These are phyloP conservation scores for Crocidura indochinensis DNA, from an alignment of 2,797 vertebrate species.

Conservation along the genomic window DNA sequence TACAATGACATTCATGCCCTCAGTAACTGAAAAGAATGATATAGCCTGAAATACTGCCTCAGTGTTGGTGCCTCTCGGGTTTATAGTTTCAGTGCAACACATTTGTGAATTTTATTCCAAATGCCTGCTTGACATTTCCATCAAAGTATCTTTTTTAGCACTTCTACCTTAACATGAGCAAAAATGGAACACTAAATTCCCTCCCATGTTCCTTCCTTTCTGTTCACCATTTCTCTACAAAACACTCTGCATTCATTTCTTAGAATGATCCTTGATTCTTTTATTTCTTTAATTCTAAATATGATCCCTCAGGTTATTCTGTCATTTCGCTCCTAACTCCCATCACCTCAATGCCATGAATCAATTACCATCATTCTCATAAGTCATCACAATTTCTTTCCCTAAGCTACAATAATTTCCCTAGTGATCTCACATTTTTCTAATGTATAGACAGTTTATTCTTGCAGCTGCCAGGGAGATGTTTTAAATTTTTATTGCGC, in stretches of 20 bases:
- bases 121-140: not conserved
- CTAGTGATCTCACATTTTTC: not conserved
- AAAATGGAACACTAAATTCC: not conserved
- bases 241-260: not conserved
- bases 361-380: too few relatives aligned
- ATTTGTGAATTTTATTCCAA: not conserved
- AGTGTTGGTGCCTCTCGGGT: not conserved
- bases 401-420: not conserved
- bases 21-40: not conserved
- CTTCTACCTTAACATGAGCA: not conserved
- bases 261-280: not conserved
- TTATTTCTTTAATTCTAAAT: not conserved
- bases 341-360: not conserved
- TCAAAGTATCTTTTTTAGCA: not conserved
- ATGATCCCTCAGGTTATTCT: not conserved
- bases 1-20: not conserved
- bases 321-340: not conserved
- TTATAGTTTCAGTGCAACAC: not conserved
- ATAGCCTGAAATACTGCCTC: not conserved
- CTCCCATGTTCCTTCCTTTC: not conserved
- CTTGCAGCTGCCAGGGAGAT: not conserved
- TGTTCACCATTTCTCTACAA: not conserved
- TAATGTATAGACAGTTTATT: not conserved
- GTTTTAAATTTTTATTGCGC: constrained; percentile 52
- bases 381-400: not conserved